These are phyloP conservation scores for Chaetodon auriga DNA, from an alignment of 2,113 vertebrate species.

Conservation along the genomic window DNA sequence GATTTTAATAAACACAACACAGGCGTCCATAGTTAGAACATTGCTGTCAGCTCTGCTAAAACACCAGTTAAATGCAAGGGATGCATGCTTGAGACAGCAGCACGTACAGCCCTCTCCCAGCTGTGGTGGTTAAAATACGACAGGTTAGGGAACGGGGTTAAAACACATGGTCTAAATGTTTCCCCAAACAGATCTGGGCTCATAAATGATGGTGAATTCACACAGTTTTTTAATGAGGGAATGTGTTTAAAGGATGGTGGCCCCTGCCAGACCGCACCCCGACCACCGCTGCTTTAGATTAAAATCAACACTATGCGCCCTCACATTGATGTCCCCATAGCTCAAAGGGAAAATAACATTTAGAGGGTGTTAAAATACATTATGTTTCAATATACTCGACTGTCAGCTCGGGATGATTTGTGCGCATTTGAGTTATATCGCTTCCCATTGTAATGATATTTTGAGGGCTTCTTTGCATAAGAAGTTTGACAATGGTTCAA, in stretches of 20 bases:
- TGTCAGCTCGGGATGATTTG: neutral
- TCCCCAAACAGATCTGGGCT: neutral
- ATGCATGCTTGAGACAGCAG: constrained; percentile 41
- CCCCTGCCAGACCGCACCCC: neutral
- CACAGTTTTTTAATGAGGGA: neutral
- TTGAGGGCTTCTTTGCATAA: neutral
- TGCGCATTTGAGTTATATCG: neutral
- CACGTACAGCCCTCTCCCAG: neutral
- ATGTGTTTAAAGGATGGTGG: neutral
- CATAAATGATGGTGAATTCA: neutral
- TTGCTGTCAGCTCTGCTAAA: constrained; percentile 16
- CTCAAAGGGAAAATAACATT: too few relatives aligned
- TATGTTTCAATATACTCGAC: neutral
- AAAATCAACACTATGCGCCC: neutral
- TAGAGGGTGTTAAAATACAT: too few relatives aligned
- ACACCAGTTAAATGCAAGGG: constrained; percentile 44
- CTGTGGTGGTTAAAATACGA: constrained; percentile 29
- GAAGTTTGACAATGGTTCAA: neutral
- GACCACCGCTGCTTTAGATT: neutral
- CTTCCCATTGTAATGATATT: neutral
- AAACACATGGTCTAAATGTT: neutral
- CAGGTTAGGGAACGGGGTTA: constrained; percentile 13
- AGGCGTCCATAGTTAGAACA: constrained; percentile 18
- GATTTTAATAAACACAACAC: neutral
- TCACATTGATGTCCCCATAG: too few relatives aligned